These are phyloP conservation scores for Trichechus manatus DNA, from an alignment of 2,113 vertebrate genomes.

Conservation along the genomic window DNA sequence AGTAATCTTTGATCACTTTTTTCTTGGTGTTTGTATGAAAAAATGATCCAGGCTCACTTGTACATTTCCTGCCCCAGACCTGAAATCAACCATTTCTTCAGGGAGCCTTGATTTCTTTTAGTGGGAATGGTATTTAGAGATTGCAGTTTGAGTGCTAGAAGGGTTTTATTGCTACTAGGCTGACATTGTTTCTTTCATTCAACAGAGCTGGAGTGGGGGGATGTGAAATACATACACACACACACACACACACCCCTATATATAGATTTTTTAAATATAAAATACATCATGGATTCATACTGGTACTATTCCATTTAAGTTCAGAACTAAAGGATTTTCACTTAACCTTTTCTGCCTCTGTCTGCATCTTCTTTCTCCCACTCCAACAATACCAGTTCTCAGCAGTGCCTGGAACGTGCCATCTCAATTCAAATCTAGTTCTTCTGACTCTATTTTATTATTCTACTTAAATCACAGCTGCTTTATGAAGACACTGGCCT, in stretches of 20 bases:
- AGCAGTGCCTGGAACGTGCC: not conserved
- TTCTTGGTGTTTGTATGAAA: not conserved
- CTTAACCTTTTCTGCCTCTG: not conserved
- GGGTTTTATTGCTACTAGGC: not conserved
- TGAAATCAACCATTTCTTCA: not conserved
- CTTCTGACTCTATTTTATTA: not conserved
- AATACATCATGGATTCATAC: not conserved
- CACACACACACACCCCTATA: not conserved
- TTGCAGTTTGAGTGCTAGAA: not conserved
- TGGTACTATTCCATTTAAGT: slow-evolving; percentile 5
- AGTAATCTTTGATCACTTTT: not conserved
- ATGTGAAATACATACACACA: not conserved
- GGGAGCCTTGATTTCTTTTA: not conserved
- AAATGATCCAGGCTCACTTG: not conserved
- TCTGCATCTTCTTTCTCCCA: not conserved
- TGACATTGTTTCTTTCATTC: not conserved
- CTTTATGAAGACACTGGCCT: not conserved
- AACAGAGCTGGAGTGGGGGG: not conserved
- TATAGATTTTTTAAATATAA: not conserved
- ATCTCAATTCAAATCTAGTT: not conserved
- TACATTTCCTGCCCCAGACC: not conserved
- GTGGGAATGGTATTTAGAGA: not conserved
- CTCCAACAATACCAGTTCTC: not conserved
- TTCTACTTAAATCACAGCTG: not conserved
- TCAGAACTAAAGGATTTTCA: slow-evolving; percentile 28